A percentile compares a stretch with the other conserved stretches of the same genome.
Conservation (phyloP, 2,113 vertebrate genomes). For the Gopherus evgoodei region DNA sequence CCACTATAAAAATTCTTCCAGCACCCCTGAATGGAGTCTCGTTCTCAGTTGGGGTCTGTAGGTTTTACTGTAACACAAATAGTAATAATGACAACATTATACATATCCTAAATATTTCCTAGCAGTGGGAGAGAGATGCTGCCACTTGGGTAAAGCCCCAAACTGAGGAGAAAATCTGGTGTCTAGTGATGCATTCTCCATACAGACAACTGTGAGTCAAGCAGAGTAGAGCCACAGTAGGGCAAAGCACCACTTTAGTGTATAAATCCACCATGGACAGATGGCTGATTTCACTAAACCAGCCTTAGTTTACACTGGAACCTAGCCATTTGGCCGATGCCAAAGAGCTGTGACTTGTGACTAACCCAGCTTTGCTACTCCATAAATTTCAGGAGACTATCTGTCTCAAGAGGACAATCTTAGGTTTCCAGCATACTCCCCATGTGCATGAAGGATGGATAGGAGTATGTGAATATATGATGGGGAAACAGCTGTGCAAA, state of each 20-base stretch:
- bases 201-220: neutral
- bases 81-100: neutral
- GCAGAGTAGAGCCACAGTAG: conserved; percentile 26
- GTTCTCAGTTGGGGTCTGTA: neutral
- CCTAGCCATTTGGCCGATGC: conserved; percentile 41
- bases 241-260: neutral
- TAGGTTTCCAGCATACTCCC: neutral
- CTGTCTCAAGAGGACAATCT: neutral
- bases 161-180: neutral
- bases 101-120: too few relatives aligned
- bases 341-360: conserved; percentile 39
- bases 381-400: neutral
- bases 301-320: conserved; percentile 72
- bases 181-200: conserved; percentile 7
- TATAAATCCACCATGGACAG: conserved; percentile 57
- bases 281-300: conserved; percentile 72
- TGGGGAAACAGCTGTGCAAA: neutral
- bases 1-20: too few relatives aligned
- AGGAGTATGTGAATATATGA: neutral
- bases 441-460: neutral
- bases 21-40: neutral
- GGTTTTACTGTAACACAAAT: neutral
- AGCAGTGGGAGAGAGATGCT: neutral
- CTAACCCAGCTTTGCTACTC: neutral
- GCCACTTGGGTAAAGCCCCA: neutral